Evolutionary conservation across 2,888 invertebrate genomes (phyloP).

Genomic region (Trichogramma evanescens): DNA sequence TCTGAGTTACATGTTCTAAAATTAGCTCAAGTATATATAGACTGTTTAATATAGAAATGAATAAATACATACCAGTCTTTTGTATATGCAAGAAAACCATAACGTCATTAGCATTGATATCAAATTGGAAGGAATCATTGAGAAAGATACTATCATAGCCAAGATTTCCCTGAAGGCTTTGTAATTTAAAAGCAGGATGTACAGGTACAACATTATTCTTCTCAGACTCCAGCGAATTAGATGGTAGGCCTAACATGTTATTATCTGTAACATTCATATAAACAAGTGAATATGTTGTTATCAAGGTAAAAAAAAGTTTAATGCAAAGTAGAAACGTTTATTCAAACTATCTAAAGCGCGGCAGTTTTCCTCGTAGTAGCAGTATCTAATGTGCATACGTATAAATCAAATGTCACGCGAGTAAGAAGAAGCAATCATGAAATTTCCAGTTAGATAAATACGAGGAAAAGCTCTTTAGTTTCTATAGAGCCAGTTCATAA

Average conservation of each 20-base stretch:
- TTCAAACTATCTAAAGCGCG: too few relatives aligned
- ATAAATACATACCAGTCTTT: slow-evolving; percentile 67
- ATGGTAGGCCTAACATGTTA: slow-evolving; percentile 28
- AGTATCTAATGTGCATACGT: too few relatives aligned
- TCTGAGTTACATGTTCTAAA: not conserved
- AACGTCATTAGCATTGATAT: slow-evolving; percentile 89
- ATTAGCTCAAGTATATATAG: not conserved
- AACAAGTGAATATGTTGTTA: too few relatives aligned
- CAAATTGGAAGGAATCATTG: slow-evolving; percentile 80
- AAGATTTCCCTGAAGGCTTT: slow-evolving; percentile 50
- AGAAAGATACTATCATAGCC: slow-evolving; percentile 77
- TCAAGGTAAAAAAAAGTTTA: too few relatives aligned
- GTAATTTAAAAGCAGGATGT: slow-evolving; percentile 40
- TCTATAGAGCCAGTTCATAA: too few relatives aligned
- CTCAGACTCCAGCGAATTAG: slow-evolving; percentile 35
- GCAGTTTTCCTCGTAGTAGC: too few relatives aligned
- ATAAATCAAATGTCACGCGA: too few relatives aligned
- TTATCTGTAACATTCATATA: too few relatives aligned
- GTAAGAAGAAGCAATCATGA: too few relatives aligned
- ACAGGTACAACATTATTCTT: slow-evolving; percentile 36
- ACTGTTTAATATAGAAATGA: not conserved
- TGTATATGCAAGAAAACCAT: slow-evolving; percentile 98
- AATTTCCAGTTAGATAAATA: too few relatives aligned
- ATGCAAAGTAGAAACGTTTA: too few relatives aligned
- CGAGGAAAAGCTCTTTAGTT: too few relatives aligned